Evolutionary conservation across 1,140 invertebrate genomes (phyloP), one percentile per base, ranked within the genome.

Genomic region (Planococcus citri): DNA sequence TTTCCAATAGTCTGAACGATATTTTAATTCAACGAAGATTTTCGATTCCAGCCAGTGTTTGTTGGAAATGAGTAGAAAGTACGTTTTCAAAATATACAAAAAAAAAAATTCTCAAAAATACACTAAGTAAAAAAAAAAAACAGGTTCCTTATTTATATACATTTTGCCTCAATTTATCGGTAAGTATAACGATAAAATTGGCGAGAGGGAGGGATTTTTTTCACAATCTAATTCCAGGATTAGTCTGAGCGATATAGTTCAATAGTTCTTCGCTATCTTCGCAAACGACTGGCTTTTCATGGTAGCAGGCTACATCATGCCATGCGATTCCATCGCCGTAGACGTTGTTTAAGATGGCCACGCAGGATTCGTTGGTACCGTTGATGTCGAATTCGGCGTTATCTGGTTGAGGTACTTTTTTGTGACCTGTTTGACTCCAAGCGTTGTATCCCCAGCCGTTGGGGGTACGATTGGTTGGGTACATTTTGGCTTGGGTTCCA

Each of bases 301-400:
- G 92, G 78, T 94, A 93, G 78, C 91, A 94, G 71, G 91, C 92
- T 38, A 94, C 90, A 78, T 94, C 92, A 79, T 94, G 92, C 91
- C 91, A 94, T 68, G 87, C 88, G 75, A 94, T 91, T 68, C 91
- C 91, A 77, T 94, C 91, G 72, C 89, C 90, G 83, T 94, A 94
- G 0, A 94, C 90, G 78, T 94, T 93, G 82, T 95, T 94, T 33
- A 93, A 80, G 57, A 94, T 83, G 12, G 88, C 89, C 71, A 94
- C 75, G 75, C 91, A 94, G 33, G 90, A 91, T 76, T 95, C 92
- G 68, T 84, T 86, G 33, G 91, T 94, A 61, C 88, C 84, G 79
- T 94, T 94, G 79, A 94, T 94, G 74, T 92, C 90, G 79, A 89
- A 94, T 78, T 94, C 91, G 0, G 92, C 91, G 75, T 94, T 94